phyloP scores from a whole-genome alignment of 2,113 vertebrate species.

The Muntiacus reevesi region DNA sequence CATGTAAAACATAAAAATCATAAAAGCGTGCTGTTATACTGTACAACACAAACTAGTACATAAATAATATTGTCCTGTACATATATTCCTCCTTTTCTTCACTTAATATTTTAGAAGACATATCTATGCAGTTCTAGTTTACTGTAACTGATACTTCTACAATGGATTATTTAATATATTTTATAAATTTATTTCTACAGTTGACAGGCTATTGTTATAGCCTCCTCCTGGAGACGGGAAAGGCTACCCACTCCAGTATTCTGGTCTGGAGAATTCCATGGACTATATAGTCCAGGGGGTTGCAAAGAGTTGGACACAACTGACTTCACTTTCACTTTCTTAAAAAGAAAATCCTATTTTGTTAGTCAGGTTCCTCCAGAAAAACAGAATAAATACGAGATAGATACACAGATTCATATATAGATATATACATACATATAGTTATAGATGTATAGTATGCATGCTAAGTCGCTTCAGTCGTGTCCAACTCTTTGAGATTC shows the following conservation, averaged over 20 bases:
- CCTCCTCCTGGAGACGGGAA: not conserved
- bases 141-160: not conserved
- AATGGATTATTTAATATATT: not conserved
- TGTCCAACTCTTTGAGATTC: not conserved
- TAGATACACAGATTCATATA: not conserved
- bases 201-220: not conserved
- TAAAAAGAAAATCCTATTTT: not conserved
- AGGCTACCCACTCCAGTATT: not conserved
- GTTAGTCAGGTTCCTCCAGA: not conserved
- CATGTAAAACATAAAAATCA: not conserved
- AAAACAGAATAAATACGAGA: not conserved
- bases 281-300: not conserved
- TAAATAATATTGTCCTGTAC: not conserved
- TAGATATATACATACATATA: not conserved
- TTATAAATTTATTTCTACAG: not conserved
- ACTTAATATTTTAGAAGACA: not conserved
- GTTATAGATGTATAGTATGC: not conserved
- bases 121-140: not conserved
- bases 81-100: not conserved
- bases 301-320: not conserved
- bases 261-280: not conserved
- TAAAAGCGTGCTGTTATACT: not conserved
- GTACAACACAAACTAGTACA: not conserved
- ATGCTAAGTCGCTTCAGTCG: not conserved
- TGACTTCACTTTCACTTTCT: not conserved